Evolutionary conservation across 2,797 vertebrate species (phyloP).

Genomic region (Eupleurogrammus muticus): DNA sequence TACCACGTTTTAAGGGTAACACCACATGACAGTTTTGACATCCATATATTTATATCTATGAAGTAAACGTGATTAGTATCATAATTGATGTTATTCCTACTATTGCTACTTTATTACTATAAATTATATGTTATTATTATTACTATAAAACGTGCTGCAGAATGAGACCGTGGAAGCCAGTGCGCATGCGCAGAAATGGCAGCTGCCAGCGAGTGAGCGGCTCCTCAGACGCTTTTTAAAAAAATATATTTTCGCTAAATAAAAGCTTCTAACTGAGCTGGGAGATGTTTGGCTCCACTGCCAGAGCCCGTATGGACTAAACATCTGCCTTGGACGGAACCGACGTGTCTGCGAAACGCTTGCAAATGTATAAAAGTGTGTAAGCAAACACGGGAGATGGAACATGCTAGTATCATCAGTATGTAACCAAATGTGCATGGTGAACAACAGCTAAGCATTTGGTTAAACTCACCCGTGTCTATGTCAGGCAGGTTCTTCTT

Average conservation of each 20-base stretch:
- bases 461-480: background rate
- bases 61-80: too few relatives aligned
- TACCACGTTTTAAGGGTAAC: too few relatives aligned
- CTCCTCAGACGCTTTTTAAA: background rate
- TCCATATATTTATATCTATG: too few relatives aligned
- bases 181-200: constrained; percentile 69
- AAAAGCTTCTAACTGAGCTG: background rate
- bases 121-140: background rate
- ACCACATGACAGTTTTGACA: too few relatives aligned
- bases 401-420: background rate
- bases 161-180: background rate
- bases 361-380: constrained; percentile 59
- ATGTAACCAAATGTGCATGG: background rate
- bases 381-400: constrained; percentile 31
- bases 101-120: background rate
- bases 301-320: constrained; percentile 23
- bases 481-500: constrained; percentile 11
- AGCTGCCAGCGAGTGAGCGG: constrained; percentile 32
- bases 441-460: background rate
- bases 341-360: constrained; percentile 62
- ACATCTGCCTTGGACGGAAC: constrained; percentile 45
- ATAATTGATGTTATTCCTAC: background rate
- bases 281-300: background rate
- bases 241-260: background rate
- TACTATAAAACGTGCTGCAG: too few relatives aligned